These are phyloP conservation scores for Sitta europaea DNA, from an alignment of 2,113 vertebrate species.

Conservation along the genomic window DNA sequence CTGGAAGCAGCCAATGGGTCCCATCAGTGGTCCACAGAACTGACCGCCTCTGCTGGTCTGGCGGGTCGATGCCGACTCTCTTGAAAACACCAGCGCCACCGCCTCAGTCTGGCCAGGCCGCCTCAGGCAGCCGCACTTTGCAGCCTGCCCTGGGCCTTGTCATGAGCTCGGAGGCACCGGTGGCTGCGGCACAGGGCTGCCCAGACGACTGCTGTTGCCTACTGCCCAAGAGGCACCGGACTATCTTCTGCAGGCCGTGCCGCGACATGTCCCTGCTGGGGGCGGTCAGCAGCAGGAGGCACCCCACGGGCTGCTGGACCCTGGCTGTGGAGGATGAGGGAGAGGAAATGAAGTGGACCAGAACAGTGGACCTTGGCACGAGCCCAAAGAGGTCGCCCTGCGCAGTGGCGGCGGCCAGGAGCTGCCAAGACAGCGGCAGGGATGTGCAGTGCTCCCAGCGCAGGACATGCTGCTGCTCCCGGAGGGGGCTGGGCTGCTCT, in stretches of 20 bases:
- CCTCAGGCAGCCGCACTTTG: accelerated
- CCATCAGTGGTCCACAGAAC: background rate
- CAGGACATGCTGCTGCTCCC: background rate
- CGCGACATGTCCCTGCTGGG: background rate
- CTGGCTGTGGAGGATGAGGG: too few species aligned
- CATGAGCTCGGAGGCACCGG: background rate
- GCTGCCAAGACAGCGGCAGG: background rate
- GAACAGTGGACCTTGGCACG: background rate
- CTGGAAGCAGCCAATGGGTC: background rate
- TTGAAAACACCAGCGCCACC: background rate
- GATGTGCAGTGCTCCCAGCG: background rate
- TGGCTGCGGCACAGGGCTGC: background rate
- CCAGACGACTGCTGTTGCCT: background rate
- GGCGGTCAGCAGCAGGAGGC: background rate
- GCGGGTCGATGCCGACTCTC: background rate
- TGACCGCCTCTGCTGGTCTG: background rate
- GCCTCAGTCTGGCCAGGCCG: background rate
- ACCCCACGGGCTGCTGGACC: too few species aligned
- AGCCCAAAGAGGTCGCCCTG: too few species aligned
- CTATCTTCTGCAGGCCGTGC: background rate
- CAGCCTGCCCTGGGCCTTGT: background rate
- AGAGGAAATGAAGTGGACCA: background rate
- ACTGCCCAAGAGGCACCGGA: background rate
- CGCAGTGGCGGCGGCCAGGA: background rate
- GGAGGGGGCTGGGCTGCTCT: background rate